phyloP scores from a whole-genome alignment of 2,888 invertebrate genomes.

The Drosophila neutralis region DNA sequence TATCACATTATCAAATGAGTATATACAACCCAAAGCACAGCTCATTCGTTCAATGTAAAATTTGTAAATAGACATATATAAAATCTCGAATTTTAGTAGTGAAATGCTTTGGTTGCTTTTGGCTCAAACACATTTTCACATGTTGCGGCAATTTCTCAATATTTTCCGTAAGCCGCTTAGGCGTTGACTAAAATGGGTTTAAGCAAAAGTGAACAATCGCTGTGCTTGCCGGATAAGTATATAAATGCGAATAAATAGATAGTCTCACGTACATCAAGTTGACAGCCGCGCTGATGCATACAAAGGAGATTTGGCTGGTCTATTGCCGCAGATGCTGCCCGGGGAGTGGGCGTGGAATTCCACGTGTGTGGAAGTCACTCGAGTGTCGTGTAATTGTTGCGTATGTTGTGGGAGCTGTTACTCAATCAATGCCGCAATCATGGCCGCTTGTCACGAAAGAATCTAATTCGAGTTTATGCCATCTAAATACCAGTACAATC shows the following conservation, averaged over 20 bases:
- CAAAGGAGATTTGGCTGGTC: not conserved
- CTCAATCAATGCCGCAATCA: constrained; percentile 59
- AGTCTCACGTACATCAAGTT: constrained; percentile 6
- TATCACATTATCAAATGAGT: not conserved
- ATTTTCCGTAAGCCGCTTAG: not conserved
- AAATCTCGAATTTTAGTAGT: not conserved
- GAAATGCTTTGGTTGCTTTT: not conserved
- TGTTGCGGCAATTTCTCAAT: not conserved
- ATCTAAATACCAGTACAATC: constrained; percentile 35
- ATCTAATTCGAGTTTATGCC: constrained; percentile 61
- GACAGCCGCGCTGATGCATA: not conserved
- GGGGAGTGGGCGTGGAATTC: not conserved
- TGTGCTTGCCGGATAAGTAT: not conserved
- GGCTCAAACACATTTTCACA: rapidly evolving
- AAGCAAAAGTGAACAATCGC: not conserved
- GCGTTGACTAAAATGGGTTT: not conserved
- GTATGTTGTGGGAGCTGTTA: constrained; percentile 27
- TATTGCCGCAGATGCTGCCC: not conserved
- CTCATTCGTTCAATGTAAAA: not conserved
- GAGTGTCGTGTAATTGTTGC: constrained; percentile 39
- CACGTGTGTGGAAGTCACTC: not conserved
- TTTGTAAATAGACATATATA: not conserved
- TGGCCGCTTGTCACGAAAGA: constrained; percentile 62
- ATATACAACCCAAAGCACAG: not conserved
- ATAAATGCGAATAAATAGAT: not conserved